phyloP scores from a whole-genome alignment of 2,113 vertebrate species.

The Odontesthes bonariensis region DNA sequence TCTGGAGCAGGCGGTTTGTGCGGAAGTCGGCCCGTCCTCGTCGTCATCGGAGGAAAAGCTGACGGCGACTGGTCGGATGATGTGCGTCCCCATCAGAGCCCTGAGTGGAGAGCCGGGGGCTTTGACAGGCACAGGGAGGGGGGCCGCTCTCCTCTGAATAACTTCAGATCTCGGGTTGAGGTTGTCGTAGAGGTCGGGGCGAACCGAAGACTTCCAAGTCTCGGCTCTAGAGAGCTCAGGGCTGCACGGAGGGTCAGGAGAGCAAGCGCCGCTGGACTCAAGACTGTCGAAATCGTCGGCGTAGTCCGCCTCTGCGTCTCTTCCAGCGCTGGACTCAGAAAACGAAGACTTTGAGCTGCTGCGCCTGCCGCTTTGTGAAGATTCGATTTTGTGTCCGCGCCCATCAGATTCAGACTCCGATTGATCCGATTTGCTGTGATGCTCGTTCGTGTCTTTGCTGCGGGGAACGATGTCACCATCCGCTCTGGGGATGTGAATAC shows the following conservation, averaged over 20 bases:
- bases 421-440: constrained; percentile 27
- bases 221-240: constrained; percentile 63
- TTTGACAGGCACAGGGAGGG: constrained; percentile 78
- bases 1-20: constrained; percentile 29
- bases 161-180: constrained; percentile 64
- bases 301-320: constrained; percentile 77
- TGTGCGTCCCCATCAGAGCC: constrained; percentile 68
- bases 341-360: constrained; percentile 69
- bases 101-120: constrained; percentile 83
- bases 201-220: constrained; percentile 41
- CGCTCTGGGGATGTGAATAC: constrained; percentile 56
- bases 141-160: constrained; percentile 42
- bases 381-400: constrained; percentile 31
- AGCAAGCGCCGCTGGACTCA: constrained; percentile 74
- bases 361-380: constrained; percentile 32
- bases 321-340: constrained; percentile 77
- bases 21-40: constrained; percentile 35
- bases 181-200: background rate
- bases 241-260: constrained; percentile 69
- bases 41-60: constrained; percentile 72
- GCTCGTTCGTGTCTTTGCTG: constrained; percentile 33
- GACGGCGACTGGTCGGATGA: constrained; percentile 65
- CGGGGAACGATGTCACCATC: constrained; percentile 7
- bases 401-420: constrained; percentile 40
- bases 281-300: constrained; percentile 86